Base-by-base conservation (phyloP, 2,888 invertebrate genomes). In the Eristalis arbustorum region DNA sequence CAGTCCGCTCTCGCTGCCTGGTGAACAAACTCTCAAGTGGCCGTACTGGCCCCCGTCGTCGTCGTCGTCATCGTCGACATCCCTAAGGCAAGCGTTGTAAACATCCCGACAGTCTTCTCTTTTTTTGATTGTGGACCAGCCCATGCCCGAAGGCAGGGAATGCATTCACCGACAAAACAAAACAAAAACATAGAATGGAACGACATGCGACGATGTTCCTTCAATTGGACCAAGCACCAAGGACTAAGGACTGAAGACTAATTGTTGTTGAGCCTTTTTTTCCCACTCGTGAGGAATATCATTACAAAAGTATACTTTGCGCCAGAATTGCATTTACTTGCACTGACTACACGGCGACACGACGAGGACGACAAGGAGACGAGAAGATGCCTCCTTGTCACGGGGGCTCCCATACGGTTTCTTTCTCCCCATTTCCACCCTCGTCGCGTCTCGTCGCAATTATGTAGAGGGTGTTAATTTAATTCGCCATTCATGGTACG, bases 381-480 rank as follows among this genome's bases (percentile, higher is more conserved):
- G 8, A 18, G 49, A 18, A 49, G 49, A 49, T 49, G 0, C 14
- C 59, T 59, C n/a, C 25, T 25, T 59, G 13, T 25, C 14, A 57
- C 3, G 57, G 13, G 57, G 13, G 25, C 57, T 23, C 57, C 23
- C 23, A 23, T 57, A 57, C 11, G 3, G 23, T 22, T 5, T 57
- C 13, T 22, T 25, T 31, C 8, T 31, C 31, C 25, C 23, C 14
- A 4, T 13, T 59, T 28, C 25, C 25, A 14, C 1, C 59, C 25
- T 13, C 25, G 13, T 59, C 31, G 8, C 31, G 31, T 31, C 6
- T 4, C 11, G 59, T 71, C 28, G 71, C 74, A 75, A 83, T 75
- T 79, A 79, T 79, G 67, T 68, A 59, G 79, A 79, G 87, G 83
- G 87, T 87, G 83, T 83, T 87, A 83, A 87, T 87, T 87, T 72